phyloP scores from a whole-genome alignment of 1,140 invertebrate genomes.

The Heterodera schachtii region DNA sequence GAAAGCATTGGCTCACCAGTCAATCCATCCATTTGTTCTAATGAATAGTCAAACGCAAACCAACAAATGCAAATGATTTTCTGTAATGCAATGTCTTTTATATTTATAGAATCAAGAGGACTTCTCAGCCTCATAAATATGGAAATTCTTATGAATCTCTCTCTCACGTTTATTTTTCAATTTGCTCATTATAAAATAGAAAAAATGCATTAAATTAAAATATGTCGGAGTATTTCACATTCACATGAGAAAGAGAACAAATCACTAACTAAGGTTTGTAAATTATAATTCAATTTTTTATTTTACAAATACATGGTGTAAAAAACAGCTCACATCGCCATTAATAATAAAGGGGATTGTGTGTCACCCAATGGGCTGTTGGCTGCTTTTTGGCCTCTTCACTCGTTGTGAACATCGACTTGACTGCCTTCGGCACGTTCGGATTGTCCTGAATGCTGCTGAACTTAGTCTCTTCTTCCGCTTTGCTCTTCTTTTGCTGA shows the following conservation, averaged over 20 bases:
- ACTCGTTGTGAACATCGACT: conserved; percentile 90
- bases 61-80: conserved; percentile 3
- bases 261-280: too few relatives aligned
- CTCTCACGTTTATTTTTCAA: neutral
- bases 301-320: too few relatives aligned
- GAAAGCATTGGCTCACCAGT: neutral
- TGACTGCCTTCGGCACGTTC: conserved; percentile 84
- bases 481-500: conserved; percentile 46
- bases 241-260: too few relatives aligned
- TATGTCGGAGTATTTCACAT: too few relatives aligned
- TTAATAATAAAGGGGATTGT: conserved; percentile 88
- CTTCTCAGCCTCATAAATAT: neutral
- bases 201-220: too few relatives aligned
- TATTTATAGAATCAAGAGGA: too few relatives aligned
- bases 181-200: neutral
- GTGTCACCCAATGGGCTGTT: conserved; percentile 93
- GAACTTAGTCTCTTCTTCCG: conserved; percentile 74
- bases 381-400: conserved; percentile 81
- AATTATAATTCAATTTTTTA: too few relatives aligned
- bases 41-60: too few relatives aligned
- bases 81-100: too few relatives aligned
- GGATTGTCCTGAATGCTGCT: conserved; percentile 79
- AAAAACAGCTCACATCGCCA: too few relatives aligned
- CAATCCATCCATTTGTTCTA: neutral
- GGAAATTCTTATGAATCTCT: neutral